Percentiles rank a stretch among this genome's conserved stretches.
Evolutionary conservation across 1,140 invertebrate species (phyloP).

Genomic region (Bicyclus anynana): DNA sequence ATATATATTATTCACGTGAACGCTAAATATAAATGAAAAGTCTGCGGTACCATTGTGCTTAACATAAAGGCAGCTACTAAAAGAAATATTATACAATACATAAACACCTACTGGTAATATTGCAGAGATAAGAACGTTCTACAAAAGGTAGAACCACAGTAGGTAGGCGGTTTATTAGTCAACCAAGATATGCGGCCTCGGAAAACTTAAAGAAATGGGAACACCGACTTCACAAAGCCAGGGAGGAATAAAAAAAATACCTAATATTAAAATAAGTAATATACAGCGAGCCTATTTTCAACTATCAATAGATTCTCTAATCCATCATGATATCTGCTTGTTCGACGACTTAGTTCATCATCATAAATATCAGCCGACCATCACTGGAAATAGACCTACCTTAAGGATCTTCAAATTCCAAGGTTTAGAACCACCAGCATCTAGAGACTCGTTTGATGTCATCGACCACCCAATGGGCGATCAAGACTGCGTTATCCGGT

Average conservation of each 20-base stretch:
- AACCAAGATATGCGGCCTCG: slow-evolving; percentile 16
- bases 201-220: slow-evolving; percentile 26
- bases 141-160: slow-evolving; percentile 18
- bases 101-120: not conserved
- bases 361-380: too few relatives aligned
- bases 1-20: not conserved
- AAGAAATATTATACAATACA: not conserved
- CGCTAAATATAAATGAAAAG: not conserved
- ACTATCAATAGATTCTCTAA: too few relatives aligned
- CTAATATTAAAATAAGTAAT: not conserved
- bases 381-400: too few relatives aligned
- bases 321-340: too few relatives aligned
- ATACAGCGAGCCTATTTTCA: too few relatives aligned
- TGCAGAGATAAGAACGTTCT: slow-evolving; percentile 3
- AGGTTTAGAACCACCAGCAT: too few relatives aligned
- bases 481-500: too few relatives aligned
- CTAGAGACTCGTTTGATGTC: too few relatives aligned
- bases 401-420: too few relatives aligned
- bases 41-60: not conserved
- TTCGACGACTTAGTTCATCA: too few relatives aligned
- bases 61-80: not conserved
- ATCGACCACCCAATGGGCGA: too few relatives aligned
- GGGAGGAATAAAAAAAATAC: not conserved
- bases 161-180: slow-evolving; percentile 10
- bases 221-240: slow-evolving; percentile 18